Conservation (phyloP, 2,888 invertebrate genomes). For the Plusia festucae region DNA sequence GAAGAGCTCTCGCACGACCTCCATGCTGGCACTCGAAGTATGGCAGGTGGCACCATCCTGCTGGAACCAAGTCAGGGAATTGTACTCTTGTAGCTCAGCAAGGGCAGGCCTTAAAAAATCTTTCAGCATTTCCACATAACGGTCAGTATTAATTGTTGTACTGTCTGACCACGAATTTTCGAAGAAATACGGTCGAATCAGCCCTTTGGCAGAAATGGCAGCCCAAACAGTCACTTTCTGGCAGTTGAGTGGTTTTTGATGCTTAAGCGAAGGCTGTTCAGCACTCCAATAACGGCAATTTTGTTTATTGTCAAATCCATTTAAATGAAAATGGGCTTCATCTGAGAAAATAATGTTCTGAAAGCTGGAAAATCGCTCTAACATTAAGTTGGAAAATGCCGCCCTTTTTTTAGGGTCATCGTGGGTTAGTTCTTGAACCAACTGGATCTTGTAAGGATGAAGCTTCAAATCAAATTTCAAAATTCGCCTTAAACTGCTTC, state of each 20-base stretch:
- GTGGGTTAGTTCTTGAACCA: constrained; percentile 8
- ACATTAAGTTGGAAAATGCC: constrained; percentile 9
- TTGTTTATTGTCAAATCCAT: neutral
- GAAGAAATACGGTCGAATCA: constrained; percentile 7
- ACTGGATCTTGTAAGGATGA: neutral
- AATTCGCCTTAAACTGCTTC: constrained; percentile 13
- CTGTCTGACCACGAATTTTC: neutral
- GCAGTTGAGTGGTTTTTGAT: constrained; percentile 6
- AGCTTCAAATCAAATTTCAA: constrained; percentile 9
- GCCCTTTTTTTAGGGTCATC: constrained; percentile 5
- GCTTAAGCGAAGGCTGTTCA: neutral
- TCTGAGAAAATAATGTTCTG: neutral
- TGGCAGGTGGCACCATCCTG: constrained; percentile 2
- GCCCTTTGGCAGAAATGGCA: neutral
- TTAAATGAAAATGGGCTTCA: neutral
- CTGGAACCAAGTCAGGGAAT: neutral
- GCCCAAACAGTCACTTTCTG: constrained; percentile 12
- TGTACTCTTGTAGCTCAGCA: neutral
- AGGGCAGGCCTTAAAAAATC: neutral
- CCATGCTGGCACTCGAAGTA: neutral
- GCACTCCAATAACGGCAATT: constrained; percentile 5
- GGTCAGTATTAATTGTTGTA: constrained; percentile 2
- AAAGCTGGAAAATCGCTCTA: constrained; percentile 6
- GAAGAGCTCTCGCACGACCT: neutral
- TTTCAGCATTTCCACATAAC: neutral